Conservation (phyloP, 2,888 invertebrate species). For the Pachycephus smyrnensis region DNA sequence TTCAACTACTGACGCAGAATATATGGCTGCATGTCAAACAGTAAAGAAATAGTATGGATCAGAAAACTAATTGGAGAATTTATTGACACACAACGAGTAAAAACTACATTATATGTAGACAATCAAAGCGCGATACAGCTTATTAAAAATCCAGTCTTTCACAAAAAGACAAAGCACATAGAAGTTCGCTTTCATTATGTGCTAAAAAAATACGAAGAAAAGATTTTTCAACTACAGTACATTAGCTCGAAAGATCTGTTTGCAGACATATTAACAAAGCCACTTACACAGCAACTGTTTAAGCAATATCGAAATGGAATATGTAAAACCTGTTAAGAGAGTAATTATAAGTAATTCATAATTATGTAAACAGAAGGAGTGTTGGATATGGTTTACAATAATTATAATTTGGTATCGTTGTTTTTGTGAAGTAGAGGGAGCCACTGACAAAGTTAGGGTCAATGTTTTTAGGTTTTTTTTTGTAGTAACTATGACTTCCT, state of each 20-base stretch:
- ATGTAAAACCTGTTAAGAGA: no score
- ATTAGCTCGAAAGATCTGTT: background rate
- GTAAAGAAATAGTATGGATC: constrained; percentile 36
- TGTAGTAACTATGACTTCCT: no score
- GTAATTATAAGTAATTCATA: no score
- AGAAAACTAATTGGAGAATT: constrained; percentile 21
- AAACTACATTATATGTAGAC: constrained; percentile 27
- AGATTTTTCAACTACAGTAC: background rate
- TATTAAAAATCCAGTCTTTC: constrained; percentile 32
- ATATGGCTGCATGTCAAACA: background rate
- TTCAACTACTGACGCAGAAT: background rate
- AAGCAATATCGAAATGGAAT: no score
- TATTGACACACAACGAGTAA: constrained; percentile 13
- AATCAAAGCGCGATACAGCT: constrained; percentile 37
- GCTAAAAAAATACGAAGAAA: constrained; percentile 19
- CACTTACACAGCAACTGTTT: background rate
- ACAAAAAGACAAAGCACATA: constrained; percentile 34
- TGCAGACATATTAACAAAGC: background rate
- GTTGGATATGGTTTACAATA: no score
- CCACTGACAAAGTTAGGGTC: no score
- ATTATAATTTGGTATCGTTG: no score
- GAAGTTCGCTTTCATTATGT: constrained; percentile 31
- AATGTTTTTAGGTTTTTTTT: no score
- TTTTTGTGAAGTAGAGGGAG: no score
- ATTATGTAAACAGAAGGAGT: no score